A percentile compares a stretch with the other conserved stretches of the same genome.
These are phyloP conservation scores for Bovichtus variegatus DNA, from an alignment of 2,797 vertebrate species.

Conservation along the genomic window DNA sequence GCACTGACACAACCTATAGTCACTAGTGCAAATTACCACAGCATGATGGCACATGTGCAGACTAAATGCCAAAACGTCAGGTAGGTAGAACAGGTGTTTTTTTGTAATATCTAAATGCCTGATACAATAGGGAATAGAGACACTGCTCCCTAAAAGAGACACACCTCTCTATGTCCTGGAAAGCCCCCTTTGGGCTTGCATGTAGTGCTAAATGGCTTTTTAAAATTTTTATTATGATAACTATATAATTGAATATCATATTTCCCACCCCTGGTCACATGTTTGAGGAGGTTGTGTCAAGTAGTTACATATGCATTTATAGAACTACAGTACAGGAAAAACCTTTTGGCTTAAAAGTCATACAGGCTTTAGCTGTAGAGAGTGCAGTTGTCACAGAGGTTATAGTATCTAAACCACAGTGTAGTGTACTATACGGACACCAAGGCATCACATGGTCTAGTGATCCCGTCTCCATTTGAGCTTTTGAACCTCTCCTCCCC, in stretches of 20 bases:
- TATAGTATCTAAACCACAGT: neutral
- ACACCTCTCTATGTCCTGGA: neutral
- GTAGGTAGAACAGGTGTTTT: constrained; percentile 9
- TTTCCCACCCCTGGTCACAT: neutral
- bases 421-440: constrained; percentile 2
- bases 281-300: neutral
- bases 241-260: neutral
- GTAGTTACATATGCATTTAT: neutral
- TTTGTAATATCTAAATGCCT: constrained; percentile 10
- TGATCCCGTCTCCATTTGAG: constrained; percentile 34
- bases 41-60: neutral
- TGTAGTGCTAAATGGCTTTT: neutral
- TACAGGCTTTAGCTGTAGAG: neutral
- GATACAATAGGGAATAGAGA: neutral
- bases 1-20: neutral
- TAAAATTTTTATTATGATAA: neutral
- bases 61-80: neutral
- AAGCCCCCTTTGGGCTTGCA: neutral
- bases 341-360: neutral
- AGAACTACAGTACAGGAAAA: neutral
- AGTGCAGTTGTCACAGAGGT: constrained; percentile 26
- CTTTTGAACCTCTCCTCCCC: constrained; percentile 54
- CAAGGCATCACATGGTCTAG: constrained; percentile 29
- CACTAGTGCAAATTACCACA: neutral
- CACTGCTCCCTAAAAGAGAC: neutral